Conservation (phyloP, 1,140 invertebrate species). For the Brachionus angularis region DNA sequence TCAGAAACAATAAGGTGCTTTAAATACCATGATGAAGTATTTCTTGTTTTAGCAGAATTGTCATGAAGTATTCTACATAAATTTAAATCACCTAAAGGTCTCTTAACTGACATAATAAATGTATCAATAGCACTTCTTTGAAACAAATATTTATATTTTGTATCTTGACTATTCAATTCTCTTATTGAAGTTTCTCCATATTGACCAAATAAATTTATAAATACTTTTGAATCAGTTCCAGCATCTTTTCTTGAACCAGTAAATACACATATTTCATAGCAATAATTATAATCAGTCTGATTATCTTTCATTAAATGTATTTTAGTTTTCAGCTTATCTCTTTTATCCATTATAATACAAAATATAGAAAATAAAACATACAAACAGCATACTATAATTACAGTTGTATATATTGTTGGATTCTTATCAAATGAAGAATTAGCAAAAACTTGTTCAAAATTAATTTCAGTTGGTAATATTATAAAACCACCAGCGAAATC, state of each 20-base stretch:
- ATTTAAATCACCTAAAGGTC: conserved; percentile 60
- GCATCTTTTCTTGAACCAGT: conserved; percentile 54
- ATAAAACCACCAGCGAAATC: conserved; percentile 56
- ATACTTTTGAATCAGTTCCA: conserved; percentile 53
- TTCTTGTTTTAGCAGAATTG: conserved; percentile 60
- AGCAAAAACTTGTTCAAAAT: conserved; percentile 56
- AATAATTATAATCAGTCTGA: conserved; percentile 46
- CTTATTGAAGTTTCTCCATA: conserved; percentile 50
- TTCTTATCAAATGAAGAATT: conserved; percentile 62
- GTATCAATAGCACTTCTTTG: conserved; percentile 57
- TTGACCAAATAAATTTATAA: conserved; percentile 48
- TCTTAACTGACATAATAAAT: conserved; percentile 53
- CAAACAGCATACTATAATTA: conserved; percentile 58
- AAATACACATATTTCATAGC: conserved; percentile 49
- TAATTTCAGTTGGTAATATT: conserved; percentile 57
- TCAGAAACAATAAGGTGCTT: conserved; percentile 60
- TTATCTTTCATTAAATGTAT: conserved; percentile 57
- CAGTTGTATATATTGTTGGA: conserved; percentile 62
- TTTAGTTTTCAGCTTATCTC: conserved; percentile 55
- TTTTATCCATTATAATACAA: conserved; percentile 59
- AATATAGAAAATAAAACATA: conserved; percentile 54
- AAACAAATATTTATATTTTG: conserved; percentile 48
- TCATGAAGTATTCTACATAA: conserved; percentile 63
- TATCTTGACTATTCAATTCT: conserved; percentile 50
- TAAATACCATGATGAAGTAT: conserved; percentile 61